Percentiles rank a stretch among this genome's conserved stretches.
Conservation (phyloP, 2,797 vertebrate species). For the Chrysocyon brachyurus region DNA sequence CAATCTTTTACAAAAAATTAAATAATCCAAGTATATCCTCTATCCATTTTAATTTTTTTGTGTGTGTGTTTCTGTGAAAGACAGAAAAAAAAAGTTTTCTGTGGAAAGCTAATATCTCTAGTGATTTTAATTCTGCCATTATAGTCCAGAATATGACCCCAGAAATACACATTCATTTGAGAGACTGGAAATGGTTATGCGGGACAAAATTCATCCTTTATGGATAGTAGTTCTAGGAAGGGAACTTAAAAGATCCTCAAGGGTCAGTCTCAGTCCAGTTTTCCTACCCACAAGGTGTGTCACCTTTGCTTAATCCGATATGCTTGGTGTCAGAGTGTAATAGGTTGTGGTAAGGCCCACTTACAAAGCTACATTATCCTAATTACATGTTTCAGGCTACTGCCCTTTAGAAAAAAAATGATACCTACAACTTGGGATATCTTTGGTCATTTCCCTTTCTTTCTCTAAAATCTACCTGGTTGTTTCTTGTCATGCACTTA, state of each 20-base stretch:
- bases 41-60: not conserved
- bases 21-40: not conserved
- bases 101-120: not conserved
- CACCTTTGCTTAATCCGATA: not conserved
- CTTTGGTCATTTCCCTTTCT: not conserved
- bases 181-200: not conserved
- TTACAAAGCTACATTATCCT: not conserved
- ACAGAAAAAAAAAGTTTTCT: not conserved
- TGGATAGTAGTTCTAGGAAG: not conserved
- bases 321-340: not conserved
- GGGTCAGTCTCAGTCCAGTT: not conserved
- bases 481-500: not conserved
- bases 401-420: not conserved
- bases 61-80: no score
- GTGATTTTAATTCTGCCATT: not conserved
- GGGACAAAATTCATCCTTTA: not conserved
- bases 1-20: not conserved
- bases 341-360: not conserved
- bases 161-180: not conserved
- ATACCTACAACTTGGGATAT: not conserved
- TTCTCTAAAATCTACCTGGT: not conserved
- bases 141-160: not conserved
- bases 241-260: not conserved
- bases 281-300: fast-evolving
- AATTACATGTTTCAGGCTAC: not conserved